phyloP scores from a whole-genome alignment of 2,113 vertebrate genomes.

The Turdus rufiventris region DNA sequence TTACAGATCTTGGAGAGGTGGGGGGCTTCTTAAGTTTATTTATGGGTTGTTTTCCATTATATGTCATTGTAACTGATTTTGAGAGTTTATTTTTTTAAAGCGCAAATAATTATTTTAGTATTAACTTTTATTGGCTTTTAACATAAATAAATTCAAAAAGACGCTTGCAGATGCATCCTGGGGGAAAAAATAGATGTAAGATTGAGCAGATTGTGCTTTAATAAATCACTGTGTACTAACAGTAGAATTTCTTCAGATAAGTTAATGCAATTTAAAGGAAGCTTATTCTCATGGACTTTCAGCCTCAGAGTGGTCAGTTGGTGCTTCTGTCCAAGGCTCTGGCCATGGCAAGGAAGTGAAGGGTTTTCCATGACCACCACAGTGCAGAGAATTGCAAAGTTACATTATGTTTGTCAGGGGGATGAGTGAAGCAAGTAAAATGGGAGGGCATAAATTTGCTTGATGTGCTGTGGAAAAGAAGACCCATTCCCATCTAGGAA shows the following conservation, averaged over 20 bases:
- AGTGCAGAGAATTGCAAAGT: background rate
- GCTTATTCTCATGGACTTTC: background rate
- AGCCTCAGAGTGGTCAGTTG: background rate
- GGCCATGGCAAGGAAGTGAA: background rate
- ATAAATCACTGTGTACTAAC: background rate
- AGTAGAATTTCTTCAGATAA: background rate
- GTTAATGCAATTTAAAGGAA: background rate
- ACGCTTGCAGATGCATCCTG: background rate
- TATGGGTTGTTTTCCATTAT: background rate
- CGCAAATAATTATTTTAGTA: background rate
- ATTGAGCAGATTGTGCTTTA: background rate
- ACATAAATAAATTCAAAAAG: background rate
- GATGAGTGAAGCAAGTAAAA: background rate
- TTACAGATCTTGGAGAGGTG: background rate
- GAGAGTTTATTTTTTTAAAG: background rate
- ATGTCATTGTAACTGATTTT: background rate
- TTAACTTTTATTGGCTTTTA: background rate
- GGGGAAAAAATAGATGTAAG: too few relatives aligned
- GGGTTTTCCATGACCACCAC: background rate
- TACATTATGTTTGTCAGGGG: background rate
- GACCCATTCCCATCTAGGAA: background rate
- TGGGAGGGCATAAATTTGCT: background rate
- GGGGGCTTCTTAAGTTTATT: accelerated
- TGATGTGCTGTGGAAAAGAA: background rate
- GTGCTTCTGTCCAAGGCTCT: background rate